A percentile compares a stretch with the other conserved stretches of the same genome.
Conservation (phyloP, 1,140 invertebrate species). For the Saccostrea cuccullata region DNA sequence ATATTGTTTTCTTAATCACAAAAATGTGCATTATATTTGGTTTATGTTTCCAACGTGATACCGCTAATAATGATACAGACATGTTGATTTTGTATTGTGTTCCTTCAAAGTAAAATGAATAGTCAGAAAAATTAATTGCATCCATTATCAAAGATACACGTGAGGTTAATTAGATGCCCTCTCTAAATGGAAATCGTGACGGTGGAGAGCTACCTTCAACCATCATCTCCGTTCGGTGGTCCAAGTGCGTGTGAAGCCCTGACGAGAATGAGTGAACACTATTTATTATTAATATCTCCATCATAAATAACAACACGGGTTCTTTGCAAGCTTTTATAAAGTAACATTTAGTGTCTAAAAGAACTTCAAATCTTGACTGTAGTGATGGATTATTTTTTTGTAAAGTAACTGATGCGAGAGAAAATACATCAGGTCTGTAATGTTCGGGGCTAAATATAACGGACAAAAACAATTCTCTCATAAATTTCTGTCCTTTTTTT, state of each 20-base stretch:
- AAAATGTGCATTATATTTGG: neutral
- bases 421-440: neutral
- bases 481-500: no score
- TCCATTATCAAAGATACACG: neutral
- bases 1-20: constrained; percentile 5
- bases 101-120: neutral
- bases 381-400: neutral
- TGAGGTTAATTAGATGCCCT: neutral
- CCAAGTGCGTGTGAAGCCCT: neutral
- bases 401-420: neutral
- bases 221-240: neutral
- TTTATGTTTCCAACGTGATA: neutral
- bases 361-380: no score
- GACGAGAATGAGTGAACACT: neutral
- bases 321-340: neutral
- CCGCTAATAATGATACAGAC: neutral
- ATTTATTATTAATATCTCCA: neutral
- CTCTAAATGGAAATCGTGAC: constrained; percentile 1
- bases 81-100: neutral
- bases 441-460: no score
- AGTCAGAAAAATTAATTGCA: neutral
- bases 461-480: no score
- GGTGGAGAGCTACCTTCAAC: neutral
- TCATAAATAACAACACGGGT: neutral
- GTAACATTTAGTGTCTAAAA: neutral